A percentile compares a stretch with the other conserved stretches of the same genome.
These are phyloP conservation scores for Xiphorhynchus erythropygius DNA, from an alignment of 2,797 vertebrate species.

Conservation along the genomic window DNA sequence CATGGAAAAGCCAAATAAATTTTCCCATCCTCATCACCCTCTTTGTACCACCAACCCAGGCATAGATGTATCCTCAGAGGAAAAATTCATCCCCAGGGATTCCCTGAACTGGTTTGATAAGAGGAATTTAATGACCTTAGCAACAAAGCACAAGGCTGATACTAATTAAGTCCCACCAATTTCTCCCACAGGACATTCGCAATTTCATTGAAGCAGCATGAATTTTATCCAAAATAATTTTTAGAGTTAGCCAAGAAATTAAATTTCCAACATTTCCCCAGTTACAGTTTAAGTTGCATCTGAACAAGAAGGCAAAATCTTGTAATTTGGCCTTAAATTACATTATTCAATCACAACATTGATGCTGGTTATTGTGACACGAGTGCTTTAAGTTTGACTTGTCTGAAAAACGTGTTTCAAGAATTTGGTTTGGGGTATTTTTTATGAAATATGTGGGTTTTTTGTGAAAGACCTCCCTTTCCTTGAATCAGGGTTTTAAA, in stretches of 20 bases:
- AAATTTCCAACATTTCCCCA: not conserved
- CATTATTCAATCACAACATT: not conserved
- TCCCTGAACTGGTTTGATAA: not conserved
- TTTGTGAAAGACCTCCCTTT: not conserved
- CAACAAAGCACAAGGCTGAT: not conserved
- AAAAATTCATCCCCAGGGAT: not conserved
- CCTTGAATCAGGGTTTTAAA: not conserved
- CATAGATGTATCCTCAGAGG: not conserved
- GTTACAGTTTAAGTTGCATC: not conserved
- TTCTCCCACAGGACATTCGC: not conserved
- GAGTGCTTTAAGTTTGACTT: not conserved
- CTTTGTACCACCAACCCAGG: not conserved
- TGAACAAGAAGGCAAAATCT: not conserved
- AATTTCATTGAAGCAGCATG: not conserved
- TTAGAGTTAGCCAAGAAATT: not conserved
- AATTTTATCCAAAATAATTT: not conserved
- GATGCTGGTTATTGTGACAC: not conserved
- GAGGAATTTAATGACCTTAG: not conserved
- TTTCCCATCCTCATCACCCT: not conserved
- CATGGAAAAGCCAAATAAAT: not conserved
- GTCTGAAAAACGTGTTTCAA: not conserved
- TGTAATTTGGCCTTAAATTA: not conserved
- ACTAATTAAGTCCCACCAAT: not conserved
- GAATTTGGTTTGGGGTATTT: not conserved
- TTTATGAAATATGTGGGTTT: not conserved